These are phyloP conservation scores for Mantis religiosa DNA, from an alignment of 2,888 invertebrate genomes.

Conservation along the genomic window DNA sequence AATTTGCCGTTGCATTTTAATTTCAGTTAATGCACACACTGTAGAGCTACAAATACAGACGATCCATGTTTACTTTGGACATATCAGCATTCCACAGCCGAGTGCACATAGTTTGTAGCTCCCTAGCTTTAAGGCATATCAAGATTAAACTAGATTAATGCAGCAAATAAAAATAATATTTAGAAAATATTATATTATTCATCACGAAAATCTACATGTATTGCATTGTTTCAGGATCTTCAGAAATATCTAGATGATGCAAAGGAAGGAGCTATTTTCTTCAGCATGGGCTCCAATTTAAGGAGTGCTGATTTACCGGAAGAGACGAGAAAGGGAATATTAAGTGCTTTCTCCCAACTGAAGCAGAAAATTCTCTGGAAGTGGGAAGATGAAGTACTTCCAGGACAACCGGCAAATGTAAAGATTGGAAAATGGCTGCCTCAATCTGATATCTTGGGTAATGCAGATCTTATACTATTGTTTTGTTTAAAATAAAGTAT, in stretches of 20 bases:
- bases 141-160: too few relatives aligned
- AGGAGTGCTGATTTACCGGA: slow-evolving; percentile 32
- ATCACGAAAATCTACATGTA: background rate
- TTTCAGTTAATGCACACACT: too few relatives aligned
- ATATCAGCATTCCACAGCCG: too few relatives aligned
- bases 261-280: slow-evolving; percentile 35
- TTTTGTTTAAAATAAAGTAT: too few relatives aligned
- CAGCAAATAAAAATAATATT: too few relatives aligned
- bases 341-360: slow-evolving; percentile 35
- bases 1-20: too few relatives aligned
- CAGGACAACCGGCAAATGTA: slow-evolving; percentile 36
- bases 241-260: slow-evolving; percentile 33
- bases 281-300: slow-evolving; percentile 37
- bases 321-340: slow-evolving; percentile 30
- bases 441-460: slow-evolving; percentile 43
- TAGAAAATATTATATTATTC: too few relatives aligned
- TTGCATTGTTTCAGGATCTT: slow-evolving; percentile 35
- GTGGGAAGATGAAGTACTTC: slow-evolving; percentile 35
- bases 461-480: slow-evolving; percentile 20
- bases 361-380: slow-evolving; percentile 39
- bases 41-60: too few relatives aligned
- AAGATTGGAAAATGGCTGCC: slow-evolving; percentile 38
- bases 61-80: too few relatives aligned
- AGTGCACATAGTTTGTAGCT: too few relatives aligned
- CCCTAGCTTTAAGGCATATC: too few relatives aligned